phyloP scores from a whole-genome alignment of 2,113 vertebrate species.

The Limnothrissa miodon region DNA sequence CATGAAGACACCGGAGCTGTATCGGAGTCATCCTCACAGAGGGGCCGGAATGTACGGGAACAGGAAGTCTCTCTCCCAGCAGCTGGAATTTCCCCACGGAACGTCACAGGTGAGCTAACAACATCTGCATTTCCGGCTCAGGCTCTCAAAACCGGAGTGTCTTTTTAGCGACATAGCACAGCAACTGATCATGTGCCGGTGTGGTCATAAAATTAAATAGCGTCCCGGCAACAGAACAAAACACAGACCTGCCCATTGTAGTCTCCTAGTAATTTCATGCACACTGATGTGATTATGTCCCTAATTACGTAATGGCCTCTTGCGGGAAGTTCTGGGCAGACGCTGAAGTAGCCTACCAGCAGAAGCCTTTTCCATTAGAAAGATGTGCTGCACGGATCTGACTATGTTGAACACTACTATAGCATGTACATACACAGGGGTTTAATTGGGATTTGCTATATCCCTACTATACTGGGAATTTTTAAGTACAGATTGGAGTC shows the following conservation, averaged over 20 bases:
- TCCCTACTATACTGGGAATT: too few relatives aligned
- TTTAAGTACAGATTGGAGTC: too few relatives aligned
- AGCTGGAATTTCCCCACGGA: slow-evolving; percentile 76
- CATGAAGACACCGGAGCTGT: slow-evolving; percentile 58
- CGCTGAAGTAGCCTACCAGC: not conserved
- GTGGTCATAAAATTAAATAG: not conserved
- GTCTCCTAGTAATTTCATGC: slow-evolving; percentile 1
- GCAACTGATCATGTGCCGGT: not conserved
- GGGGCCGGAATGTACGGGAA: slow-evolving; percentile 67
- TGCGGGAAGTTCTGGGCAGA: not conserved
- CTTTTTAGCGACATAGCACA: not conserved
- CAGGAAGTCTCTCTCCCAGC: slow-evolving; percentile 87
- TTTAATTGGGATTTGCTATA: too few relatives aligned
- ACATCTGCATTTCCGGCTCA: not conserved
- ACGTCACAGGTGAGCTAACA: slow-evolving; percentile 61
- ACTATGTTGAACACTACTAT: not conserved
- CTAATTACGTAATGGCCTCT: not conserved
- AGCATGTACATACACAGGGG: too few relatives aligned
- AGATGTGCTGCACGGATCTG: too few relatives aligned
- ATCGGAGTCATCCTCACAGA: slow-evolving; percentile 44
- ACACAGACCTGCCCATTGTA: slow-evolving; percentile 1
- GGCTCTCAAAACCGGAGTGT: not conserved
- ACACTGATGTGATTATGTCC: slow-evolving; percentile 8
- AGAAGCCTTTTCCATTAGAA: not conserved
- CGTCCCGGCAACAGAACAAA: not conserved